A percentile compares a stretch with the other conserved stretches of the same genome.
phyloP scores from a whole-genome alignment of 2,797 vertebrate genomes.

The Scarus forsteni region DNA sequence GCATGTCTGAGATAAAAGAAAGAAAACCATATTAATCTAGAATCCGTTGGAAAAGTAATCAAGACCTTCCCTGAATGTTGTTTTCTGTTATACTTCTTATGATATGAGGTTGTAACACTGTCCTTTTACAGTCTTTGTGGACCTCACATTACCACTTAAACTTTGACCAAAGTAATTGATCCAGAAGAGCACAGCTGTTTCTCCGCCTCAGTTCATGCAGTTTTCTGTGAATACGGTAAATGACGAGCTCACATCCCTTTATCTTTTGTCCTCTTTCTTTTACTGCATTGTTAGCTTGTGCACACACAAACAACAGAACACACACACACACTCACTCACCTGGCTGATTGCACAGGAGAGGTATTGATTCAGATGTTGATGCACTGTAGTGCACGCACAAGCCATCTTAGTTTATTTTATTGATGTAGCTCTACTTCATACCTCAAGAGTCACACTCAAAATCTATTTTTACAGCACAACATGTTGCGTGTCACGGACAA shows the following conservation, averaged over 20 bases:
- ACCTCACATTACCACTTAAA: background rate
- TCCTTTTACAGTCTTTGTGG: conserved; percentile 4
- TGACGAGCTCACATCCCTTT: background rate
- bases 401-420: background rate
- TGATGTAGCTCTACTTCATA: background rate
- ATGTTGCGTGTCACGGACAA: background rate
- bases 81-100: too few relatives aligned
- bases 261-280: background rate
- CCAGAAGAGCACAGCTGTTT: background rate
- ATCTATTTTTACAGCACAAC: background rate
- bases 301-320: background rate
- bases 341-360: conserved; percentile 15
- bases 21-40: too few relatives aligned
- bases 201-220: conserved; percentile 19
- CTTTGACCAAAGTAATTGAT: background rate
- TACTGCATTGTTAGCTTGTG: background rate
- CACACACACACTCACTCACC: conserved; percentile 1
- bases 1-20: too few relatives aligned
- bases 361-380: conserved; percentile 19
- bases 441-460: background rate
- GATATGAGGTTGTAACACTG: too few relatives aligned
- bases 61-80: too few relatives aligned
- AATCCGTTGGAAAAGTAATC: too few relatives aligned
- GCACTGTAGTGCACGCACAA: background rate
- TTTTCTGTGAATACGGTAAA: too few relatives aligned